These are phyloP conservation scores for Mus minutoides DNA, from an alignment of 2,797 vertebrate species.

Conservation along the genomic window DNA sequence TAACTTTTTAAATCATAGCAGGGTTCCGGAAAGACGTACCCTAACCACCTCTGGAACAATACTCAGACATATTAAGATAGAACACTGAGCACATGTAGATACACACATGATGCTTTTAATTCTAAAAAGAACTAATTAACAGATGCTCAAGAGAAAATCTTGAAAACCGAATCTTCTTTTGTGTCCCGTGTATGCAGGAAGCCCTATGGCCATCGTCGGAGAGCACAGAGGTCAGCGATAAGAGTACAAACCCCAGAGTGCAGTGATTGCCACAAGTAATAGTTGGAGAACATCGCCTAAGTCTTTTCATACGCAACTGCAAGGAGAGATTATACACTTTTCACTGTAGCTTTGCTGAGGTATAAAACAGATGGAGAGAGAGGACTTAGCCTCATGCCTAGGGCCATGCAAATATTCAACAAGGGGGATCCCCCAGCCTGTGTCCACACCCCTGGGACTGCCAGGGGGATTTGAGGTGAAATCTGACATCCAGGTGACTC, in stretches of 20 bases:
- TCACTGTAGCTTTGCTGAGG: not conserved
- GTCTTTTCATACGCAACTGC: not conserved
- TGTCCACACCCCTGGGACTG: rapidly evolving
- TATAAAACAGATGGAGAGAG: not conserved
- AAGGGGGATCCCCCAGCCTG: not conserved
- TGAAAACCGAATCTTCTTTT: not conserved
- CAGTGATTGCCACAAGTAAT: not conserved
- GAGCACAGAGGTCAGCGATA: not conserved
- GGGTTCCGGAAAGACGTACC: not conserved
- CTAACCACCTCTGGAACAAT: not conserved
- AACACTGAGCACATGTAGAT: not conserved
- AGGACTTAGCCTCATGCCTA: not conserved
- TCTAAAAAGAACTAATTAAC: not conserved
- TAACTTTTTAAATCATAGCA: slow-evolving; percentile 32
- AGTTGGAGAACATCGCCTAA: not conserved
- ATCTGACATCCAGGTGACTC: not conserved
- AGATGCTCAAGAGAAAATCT: slow-evolving; percentile 33
- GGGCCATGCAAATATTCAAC: not conserved
- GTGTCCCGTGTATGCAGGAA: not conserved
- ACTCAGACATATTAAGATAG: not conserved
- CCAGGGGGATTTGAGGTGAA: not conserved
- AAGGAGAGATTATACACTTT: not conserved
- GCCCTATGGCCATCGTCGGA: not conserved
- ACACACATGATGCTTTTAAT: not conserved
- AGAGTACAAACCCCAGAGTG: not conserved